Base-by-base conservation (phyloP, 2,113 vertebrate genomes). In the Heloderma charlesbogerti region DNA sequence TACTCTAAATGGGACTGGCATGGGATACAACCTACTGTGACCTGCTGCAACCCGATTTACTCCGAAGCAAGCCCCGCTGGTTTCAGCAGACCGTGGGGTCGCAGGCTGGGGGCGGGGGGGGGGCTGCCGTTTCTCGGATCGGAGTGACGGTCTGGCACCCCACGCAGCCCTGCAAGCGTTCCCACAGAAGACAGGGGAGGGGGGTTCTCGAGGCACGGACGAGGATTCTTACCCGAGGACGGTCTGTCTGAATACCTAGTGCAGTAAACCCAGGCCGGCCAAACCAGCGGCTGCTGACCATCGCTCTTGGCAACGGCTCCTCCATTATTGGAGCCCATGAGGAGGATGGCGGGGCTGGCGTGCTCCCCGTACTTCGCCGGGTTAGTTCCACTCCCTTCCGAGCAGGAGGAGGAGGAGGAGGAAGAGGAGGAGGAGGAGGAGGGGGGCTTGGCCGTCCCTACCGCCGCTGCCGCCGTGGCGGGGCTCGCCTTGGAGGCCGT, bases 261-360 rank as follows among this genome's bases (percentile, higher is more conserved):
- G 95, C 99, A 99, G 97, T 99, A 99, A 89, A 99, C 99, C 99
- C 99, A 99, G 88, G 99, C 99, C 94, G 99, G 99, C 99, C 99
- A 99, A 72, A 99, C 96, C 90, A 99, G 94, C 89, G 98, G 98
- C 96, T 98, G 98, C 88, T 97, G 97, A 72, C 95, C 96, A 84
- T 99, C 98, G 91, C 98, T 96, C 83, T 98, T 94, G 84, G 97
- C 91, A 79, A 97, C 94, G 22, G 98, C 96, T 89, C 97, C 97
- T 86, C 96, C 98, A 96, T 98, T 98, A 95, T 97, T 96, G 67
- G 98, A 97, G 81, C 98, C 98, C 98, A 98, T 96, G 83, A 98
- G 98, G 94, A 98, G 94, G 87, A 98, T 97, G 87, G 98, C 97
- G 0, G 98, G 97, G 95, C 97, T 97, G 91, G 98, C 97, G 95